Base-by-base conservation (phyloP, 2,888 invertebrate species). In the Pseudoips prasinana region DNA sequence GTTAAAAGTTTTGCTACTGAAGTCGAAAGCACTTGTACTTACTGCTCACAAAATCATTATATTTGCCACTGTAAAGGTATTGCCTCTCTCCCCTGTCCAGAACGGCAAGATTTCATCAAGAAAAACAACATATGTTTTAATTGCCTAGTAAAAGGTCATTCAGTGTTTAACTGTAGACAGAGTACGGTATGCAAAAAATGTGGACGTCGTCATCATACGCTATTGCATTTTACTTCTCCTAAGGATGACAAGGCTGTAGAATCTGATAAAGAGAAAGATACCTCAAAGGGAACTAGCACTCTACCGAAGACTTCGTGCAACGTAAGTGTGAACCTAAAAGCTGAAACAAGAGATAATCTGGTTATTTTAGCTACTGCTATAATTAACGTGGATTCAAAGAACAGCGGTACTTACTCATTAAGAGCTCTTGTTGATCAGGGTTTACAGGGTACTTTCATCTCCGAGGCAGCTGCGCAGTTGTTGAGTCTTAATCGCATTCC, bases 371-470 rank as follows among this genome's bases (percentile, higher is more conserved):
- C 48, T 8, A 52, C 48, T 10, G 46, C 44, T 22, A 4, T 18
- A n/a, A 33, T 49, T 7, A 18, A 10, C 11, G 32, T 43, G 5
- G 18, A 26, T 7, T 22, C 37, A 11, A 42, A 22, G 19, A 33
- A 44, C 8, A 17, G 33, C 25, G 7, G 14, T 25, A 36, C 25
- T 24, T 27, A 40, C 35, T 2, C 8, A 28, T 17, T 47, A 4
- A 30, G 54, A 34, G 48, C 44, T 22, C 31, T 54, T 8, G 11
- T 47, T 9, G 53, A 50, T 34, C 54, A 30, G 8, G 53, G 50
- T 7, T 54, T 51, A 1, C 46, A 54, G 24, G 54, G 29, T 6
- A 44, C 46, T 5, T 50, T 50, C 19, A 39, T 54, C 1, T 25
- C 45, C 0, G 48, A 54, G 33, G 33, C 30, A 10, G 35, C 41